Conservation (phyloP, 2,888 invertebrate species). For the Rosalia funebris region DNA sequence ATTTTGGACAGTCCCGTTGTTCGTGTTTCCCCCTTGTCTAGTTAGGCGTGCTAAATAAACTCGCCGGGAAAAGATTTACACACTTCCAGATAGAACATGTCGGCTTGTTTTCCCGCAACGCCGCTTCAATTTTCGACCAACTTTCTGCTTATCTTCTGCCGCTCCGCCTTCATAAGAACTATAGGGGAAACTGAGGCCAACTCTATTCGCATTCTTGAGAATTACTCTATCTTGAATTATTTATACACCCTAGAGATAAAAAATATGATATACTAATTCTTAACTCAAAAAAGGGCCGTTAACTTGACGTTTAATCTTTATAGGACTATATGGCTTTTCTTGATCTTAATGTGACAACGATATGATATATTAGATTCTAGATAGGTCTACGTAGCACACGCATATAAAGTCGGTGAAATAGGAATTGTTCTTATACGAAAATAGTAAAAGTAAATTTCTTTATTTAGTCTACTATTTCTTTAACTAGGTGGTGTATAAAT, state of each 20-base stretch:
- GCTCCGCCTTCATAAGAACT: conserved; percentile 32
- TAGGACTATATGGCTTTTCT: not conserved
- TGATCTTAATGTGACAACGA: not conserved
- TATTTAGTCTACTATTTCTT: too few relatives aligned
- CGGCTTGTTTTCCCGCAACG: conserved; percentile 51
- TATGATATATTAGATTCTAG: too few relatives aligned
- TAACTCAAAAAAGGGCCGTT: not conserved
- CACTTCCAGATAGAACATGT: conserved; percentile 57
- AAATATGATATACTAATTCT: conserved; percentile 13
- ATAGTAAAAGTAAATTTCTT: too few relatives aligned
- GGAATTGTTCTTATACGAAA: too few relatives aligned
- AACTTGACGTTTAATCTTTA: not conserved
- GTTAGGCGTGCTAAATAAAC: conserved; percentile 28
- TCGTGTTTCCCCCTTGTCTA: conserved; percentile 15
- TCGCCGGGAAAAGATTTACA: conserved; percentile 53
- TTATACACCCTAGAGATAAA: conserved; percentile 18
- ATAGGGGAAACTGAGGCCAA: conserved; percentile 23
- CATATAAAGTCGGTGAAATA: too few relatives aligned
- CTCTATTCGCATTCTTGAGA: conserved; percentile 18
- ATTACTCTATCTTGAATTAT: conserved; percentile 19
- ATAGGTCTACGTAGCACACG: too few relatives aligned
- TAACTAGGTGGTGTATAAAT: too few relatives aligned
- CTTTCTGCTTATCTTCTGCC: conserved; percentile 37
- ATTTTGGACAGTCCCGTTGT: conserved; percentile 10
- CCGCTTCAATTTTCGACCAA: conserved; percentile 38